Evolutionary conservation across 2,888 invertebrate genomes (phyloP).

Genomic region (Isoperla grammatica): DNA sequence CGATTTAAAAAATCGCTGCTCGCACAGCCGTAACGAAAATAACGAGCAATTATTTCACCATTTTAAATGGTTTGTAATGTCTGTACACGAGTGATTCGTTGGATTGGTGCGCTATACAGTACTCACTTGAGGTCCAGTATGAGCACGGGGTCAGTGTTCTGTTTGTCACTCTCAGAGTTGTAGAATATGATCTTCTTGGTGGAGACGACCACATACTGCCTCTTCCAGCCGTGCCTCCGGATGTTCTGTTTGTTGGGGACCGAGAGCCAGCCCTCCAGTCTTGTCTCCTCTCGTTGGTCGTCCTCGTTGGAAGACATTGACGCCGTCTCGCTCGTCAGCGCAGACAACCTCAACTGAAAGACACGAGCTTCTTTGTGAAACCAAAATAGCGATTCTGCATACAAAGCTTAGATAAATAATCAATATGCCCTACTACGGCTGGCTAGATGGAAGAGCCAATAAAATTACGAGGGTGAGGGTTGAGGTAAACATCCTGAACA

Average conservation of each 20-base stretch:
- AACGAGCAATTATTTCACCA: too few relatives aligned
- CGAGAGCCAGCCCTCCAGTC: slow-evolving; percentile 92
- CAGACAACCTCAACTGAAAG: slow-evolving; percentile 63
- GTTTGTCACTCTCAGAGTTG: slow-evolving; percentile 88
- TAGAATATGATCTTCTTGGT: slow-evolving; percentile 97
- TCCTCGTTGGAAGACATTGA: slow-evolving; percentile 88
- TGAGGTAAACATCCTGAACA: too few relatives aligned
- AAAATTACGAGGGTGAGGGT: too few relatives aligned
- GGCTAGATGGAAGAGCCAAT: too few relatives aligned
- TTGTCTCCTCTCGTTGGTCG: slow-evolving; percentile 55
- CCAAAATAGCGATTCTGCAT: too few relatives aligned
- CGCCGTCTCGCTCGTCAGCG: slow-evolving; percentile 78
- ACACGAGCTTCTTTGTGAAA: not conserved
- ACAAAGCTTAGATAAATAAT: too few relatives aligned
- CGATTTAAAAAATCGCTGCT: too few relatives aligned
- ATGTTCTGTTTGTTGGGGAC: slow-evolving; percentile 95
- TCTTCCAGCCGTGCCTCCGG: slow-evolving; percentile 92
- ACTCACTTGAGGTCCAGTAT: slow-evolving; percentile 90
- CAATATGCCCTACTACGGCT: too few relatives aligned
- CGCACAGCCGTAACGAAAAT: too few relatives aligned
- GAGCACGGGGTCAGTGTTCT: slow-evolving; percentile 89
- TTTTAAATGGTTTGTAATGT: too few relatives aligned
- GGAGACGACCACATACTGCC: slow-evolving; percentile 94
- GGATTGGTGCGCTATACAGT: too few relatives aligned
- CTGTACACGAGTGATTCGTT: too few relatives aligned